phyloP scores from a whole-genome alignment of 2,888 invertebrate species.

The Plagodis dolabraria region DNA sequence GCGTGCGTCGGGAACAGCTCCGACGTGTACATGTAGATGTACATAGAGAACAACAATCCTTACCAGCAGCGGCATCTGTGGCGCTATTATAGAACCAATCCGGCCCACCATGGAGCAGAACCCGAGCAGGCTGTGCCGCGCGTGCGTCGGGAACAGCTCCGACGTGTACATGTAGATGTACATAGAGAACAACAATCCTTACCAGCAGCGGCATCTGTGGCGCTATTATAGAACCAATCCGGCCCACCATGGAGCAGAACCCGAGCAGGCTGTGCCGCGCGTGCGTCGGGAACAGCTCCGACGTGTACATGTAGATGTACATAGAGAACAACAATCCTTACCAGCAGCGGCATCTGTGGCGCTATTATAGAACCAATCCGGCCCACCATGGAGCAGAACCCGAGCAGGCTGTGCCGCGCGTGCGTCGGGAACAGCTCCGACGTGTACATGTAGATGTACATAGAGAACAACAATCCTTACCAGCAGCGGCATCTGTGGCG shows the following conservation, averaged over 20 bases:
- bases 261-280: slow-evolving; percentile 88
- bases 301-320: slow-evolving; percentile 89
- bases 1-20: slow-evolving; percentile 90
- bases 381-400: slow-evolving; percentile 90
- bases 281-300: slow-evolving; percentile 90
- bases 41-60: too few species aligned
- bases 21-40: slow-evolving; percentile 88
- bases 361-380: slow-evolving; percentile 90
- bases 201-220: slow-evolving; percentile 87
- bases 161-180: slow-evolving; percentile 89
- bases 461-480: too few species aligned
- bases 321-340: too few species aligned
- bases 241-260: slow-evolving; percentile 89
- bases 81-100: slow-evolving; percentile 89
- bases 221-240: slow-evolving; percentile 89
- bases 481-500: slow-evolving; percentile 88
- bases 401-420: slow-evolving; percentile 87
- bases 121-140: slow-evolving; percentile 88
- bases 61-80: slow-evolving; percentile 86
- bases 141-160: slow-evolving; percentile 90
- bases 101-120: slow-evolving; percentile 90
- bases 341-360: slow-evolving; percentile 87
- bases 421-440: slow-evolving; percentile 91
- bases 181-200: too few species aligned
- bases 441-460: slow-evolving; percentile 89